phyloP scores from a whole-genome alignment of 2,797 vertebrate genomes.

The Sebastes melanostomus region DNA sequence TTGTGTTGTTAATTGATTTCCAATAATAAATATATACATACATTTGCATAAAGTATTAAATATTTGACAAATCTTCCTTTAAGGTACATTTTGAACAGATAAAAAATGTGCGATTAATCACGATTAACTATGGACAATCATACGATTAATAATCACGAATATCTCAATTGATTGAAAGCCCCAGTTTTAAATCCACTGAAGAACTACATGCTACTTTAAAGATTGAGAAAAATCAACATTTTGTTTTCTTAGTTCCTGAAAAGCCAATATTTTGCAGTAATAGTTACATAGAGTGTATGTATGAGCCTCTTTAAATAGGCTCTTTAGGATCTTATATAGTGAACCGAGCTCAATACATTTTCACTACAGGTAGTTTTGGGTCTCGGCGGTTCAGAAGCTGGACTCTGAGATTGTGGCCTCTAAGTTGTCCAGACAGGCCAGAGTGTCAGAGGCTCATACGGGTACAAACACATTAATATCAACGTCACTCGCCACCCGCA shows the following conservation, averaged over 20 bases:
- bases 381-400: not conserved
- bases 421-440: constrained; percentile 58
- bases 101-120: no score
- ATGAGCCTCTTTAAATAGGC: not conserved
- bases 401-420: constrained; percentile 34
- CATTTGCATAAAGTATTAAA: no score
- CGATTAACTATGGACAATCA: no score
- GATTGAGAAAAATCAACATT: not conserved
- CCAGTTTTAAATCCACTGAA: not conserved
- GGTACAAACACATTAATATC: constrained; percentile 79
- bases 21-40: no score
- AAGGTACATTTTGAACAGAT: no score
- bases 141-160: no score
- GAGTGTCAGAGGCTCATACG: constrained; percentile 60
- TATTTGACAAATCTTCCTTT: no score
- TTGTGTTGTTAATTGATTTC: no score
- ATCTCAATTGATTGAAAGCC: no score
- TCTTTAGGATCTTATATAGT: not conserved
- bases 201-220: not conserved
- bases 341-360: not conserved
- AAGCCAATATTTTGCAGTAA: not conserved
- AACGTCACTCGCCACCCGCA: constrained; percentile 70
- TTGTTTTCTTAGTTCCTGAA: not conserved
- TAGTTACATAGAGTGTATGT: not conserved
- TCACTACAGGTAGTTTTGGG: not conserved